A percentile compares a stretch with the other conserved stretches of the same genome.
Evolutionary conservation across 2,113 vertebrate genomes (phyloP).

Genomic region (Romanogobio albipinnatus): DNA sequence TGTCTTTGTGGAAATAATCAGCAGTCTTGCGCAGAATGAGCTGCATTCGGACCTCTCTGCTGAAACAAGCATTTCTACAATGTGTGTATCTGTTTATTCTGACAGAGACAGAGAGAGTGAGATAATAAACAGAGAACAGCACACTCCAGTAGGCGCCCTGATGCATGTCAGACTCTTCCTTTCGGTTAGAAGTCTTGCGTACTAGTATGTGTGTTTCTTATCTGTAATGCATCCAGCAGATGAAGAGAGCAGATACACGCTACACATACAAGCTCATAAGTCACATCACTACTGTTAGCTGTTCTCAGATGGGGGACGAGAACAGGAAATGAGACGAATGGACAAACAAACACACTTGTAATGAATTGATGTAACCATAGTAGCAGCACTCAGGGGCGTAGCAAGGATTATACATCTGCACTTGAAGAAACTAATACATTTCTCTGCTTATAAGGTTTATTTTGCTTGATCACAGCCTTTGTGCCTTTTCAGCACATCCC

Average conservation of each 20-base stretch:
- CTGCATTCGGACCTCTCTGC: constrained; percentile 29
- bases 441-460: background rate
- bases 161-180: background rate
- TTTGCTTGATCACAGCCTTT: background rate
- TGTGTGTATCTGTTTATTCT: constrained; percentile 31
- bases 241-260: constrained; percentile 24
- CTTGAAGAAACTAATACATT: background rate
- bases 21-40: background rate
- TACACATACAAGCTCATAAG: background rate
- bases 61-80: constrained; percentile 27
- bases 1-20: constrained; percentile 23
- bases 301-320: background rate
- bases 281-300: constrained; percentile 12
- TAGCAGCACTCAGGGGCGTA: background rate
- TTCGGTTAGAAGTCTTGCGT: background rate
- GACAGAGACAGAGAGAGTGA: constrained; percentile 16
- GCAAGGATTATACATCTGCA: background rate
- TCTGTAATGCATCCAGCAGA: constrained; percentile 29
- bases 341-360: constrained; percentile 28
- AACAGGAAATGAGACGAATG: constrained; percentile 11
- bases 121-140: constrained; percentile 19
- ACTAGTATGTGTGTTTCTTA: constrained; percentile 14
- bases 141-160: background rate
- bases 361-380: constrained; percentile 16
- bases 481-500: background rate